phyloP scores from a whole-genome alignment of 2,797 vertebrate genomes.

The Gambusia yucatana region DNA sequence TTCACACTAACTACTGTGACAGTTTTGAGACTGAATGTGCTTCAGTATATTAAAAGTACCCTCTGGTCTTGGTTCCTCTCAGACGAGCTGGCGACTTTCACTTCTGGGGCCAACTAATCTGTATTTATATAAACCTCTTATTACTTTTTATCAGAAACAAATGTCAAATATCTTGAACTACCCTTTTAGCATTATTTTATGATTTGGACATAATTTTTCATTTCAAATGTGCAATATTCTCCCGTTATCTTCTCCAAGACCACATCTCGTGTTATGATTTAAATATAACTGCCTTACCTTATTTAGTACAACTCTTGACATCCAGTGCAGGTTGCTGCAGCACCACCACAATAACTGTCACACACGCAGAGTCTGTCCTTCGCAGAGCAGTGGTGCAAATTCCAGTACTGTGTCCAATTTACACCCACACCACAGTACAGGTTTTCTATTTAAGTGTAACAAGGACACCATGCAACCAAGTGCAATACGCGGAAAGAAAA shows the following conservation, averaged over 20 bases:
- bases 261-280: constrained; percentile 38
- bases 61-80: not conserved
- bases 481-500: constrained; percentile 57
- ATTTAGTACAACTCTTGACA: constrained; percentile 51
- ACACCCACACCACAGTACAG: constrained; percentile 67
- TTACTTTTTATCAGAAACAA: not conserved
- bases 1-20: not conserved
- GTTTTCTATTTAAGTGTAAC: constrained; percentile 65
- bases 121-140: not conserved
- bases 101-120: not conserved
- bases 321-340: constrained; percentile 44
- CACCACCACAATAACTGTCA: constrained; percentile 50
- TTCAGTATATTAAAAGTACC: not conserved
- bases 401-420: constrained; percentile 69
- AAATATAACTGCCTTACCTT: constrained; percentile 53
- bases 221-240: not conserved
- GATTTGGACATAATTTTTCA: not conserved
- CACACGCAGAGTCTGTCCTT: constrained; percentile 48
- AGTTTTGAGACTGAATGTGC: not conserved
- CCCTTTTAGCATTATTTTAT: not conserved
- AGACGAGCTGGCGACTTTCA: not conserved
- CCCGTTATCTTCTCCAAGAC: constrained; percentile 20
- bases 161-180: not conserved
- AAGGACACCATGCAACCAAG: constrained; percentile 68
- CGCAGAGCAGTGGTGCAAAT: constrained; percentile 56